Evolutionary conservation across 2,113 vertebrate species (phyloP).

Genomic region (Uropsilus gracilis): DNA sequence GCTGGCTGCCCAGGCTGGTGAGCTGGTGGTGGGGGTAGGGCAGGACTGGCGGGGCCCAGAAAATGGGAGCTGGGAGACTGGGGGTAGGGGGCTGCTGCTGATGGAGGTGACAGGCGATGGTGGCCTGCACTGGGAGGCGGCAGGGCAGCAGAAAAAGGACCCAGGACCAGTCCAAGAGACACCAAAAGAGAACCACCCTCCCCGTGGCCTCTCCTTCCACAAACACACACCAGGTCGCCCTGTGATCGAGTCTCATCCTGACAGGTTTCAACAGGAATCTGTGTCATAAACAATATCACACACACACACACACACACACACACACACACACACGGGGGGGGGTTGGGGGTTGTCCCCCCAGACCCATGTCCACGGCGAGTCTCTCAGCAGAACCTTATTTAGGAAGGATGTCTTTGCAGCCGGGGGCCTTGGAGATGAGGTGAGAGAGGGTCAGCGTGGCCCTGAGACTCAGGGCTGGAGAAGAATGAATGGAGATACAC

Average conservation of each 20-base stretch:
- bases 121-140: neutral
- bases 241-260: neutral
- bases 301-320: accelerated
- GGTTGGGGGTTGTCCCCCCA: accelerated
- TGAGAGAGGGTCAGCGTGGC: no score
- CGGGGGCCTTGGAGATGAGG: neutral
- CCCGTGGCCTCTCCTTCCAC: neutral
- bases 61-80: neutral
- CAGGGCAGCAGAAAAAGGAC: neutral
- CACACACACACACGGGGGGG: no score
- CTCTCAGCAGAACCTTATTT: neutral
- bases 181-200: neutral
- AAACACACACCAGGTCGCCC: neutral
- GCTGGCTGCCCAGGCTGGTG: accelerated
- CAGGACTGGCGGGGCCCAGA: neutral
- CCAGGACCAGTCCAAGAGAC: neutral
- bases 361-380: neutral
- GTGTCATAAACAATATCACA: accelerated
- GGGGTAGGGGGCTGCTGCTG: neutral
- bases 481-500: neutral
- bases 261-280: neutral
- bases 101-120: neutral
- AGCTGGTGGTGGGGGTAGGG: neutral
- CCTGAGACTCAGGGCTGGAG: neutral
- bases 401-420: no score